A percentile compares a stretch with the other conserved stretches of the same genome.
Evolutionary conservation across 2,888 invertebrate genomes (phyloP).

Genomic region (Drosophila leonis): DNA sequence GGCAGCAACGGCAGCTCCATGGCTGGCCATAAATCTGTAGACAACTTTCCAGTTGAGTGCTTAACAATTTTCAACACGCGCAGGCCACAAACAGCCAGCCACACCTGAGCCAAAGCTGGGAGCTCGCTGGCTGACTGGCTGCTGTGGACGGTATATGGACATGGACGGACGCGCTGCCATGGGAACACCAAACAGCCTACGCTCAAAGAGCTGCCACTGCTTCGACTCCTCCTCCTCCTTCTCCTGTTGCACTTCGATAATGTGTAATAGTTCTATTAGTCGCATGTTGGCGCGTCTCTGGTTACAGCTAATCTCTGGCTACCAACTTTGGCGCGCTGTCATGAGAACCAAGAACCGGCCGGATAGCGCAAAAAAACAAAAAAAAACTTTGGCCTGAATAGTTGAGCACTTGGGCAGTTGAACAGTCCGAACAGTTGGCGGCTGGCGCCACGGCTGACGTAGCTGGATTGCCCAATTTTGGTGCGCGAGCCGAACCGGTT

Average conservation of each 20-base stretch:
- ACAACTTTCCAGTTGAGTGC: slow-evolving; percentile 76
- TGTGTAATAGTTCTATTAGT: slow-evolving; percentile 80
- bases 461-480: slow-evolving; percentile 70
- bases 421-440: slow-evolving; percentile 29
- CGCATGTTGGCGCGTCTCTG: slow-evolving; percentile 77
- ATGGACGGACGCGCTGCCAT: slow-evolving; percentile 36
- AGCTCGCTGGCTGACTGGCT: slow-evolving; percentile 14
- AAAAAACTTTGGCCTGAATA: slow-evolving; percentile 59
- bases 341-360: slow-evolving; percentile 63
- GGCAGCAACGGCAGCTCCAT: slow-evolving; percentile 23
- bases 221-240: neutral
- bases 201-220: slow-evolving; percentile 30
- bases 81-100: slow-evolving; percentile 55
- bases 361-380: slow-evolving; percentile 16
- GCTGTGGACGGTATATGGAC: slow-evolving; percentile 29
- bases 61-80: slow-evolving; percentile 68
- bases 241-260: slow-evolving; percentile 60
- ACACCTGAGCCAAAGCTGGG: slow-evolving; percentile 50
- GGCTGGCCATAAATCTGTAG: slow-evolving; percentile 72
- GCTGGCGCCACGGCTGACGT: slow-evolving; percentile 61
- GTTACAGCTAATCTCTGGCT: slow-evolving; percentile 78
- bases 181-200: slow-evolving; percentile 59
- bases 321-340: slow-evolving; percentile 73
- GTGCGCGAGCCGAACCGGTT: slow-evolving; percentile 68
- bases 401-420: slow-evolving; percentile 39